These are phyloP conservation scores for Hypotaenidia okinawae DNA, from an alignment of 2,797 vertebrate genomes.

Conservation along the genomic window DNA sequence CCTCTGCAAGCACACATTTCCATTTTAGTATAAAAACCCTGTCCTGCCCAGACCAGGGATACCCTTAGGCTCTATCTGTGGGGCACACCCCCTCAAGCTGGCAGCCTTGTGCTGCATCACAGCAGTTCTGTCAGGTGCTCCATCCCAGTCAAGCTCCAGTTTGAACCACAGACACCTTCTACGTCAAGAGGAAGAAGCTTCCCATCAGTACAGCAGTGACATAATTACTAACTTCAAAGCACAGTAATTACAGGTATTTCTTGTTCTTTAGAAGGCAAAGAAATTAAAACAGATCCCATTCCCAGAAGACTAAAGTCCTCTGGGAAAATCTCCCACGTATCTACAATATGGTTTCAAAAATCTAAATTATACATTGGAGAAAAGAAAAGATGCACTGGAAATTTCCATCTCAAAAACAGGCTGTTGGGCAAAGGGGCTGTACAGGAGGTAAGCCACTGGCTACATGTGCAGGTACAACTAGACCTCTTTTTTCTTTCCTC, in stretches of 20 bases:
- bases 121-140: not conserved
- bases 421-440: not conserved
- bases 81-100: not conserved
- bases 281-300: not conserved
- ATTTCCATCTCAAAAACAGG: not conserved
- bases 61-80: not conserved
- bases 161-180: not conserved
- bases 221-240: not conserved
- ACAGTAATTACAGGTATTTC: conserved; percentile 16
- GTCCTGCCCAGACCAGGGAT: not conserved
- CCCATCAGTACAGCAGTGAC: not conserved
- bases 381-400: not conserved
- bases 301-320: not conserved
- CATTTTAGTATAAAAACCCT: not conserved
- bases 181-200: not conserved
- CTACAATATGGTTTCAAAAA: not conserved
- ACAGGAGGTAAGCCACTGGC: not conserved
- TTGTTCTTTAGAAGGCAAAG: not conserved
- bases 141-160: not conserved
- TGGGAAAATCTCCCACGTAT: not conserved
- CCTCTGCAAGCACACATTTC: not conserved
- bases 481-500: not conserved
- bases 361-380: not conserved
- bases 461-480: not conserved
- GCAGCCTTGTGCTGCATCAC: not conserved